Evolutionary conservation across 1,140 invertebrate species (phyloP), one percentile per base, ranked within the genome.

Genomic region (Macrobrachium nipponense): DNA sequence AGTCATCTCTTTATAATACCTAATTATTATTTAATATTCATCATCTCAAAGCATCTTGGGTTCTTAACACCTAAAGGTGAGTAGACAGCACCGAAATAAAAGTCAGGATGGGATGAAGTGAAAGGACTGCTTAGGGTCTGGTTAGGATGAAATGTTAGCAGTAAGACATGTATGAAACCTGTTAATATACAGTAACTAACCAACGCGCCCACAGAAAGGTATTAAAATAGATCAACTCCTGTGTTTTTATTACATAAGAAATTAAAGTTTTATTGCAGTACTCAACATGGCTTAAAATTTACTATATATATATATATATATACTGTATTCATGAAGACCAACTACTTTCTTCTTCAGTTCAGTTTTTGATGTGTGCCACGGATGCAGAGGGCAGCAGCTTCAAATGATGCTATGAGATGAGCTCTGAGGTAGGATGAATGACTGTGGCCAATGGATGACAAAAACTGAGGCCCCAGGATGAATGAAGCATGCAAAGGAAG

Each of bases 11-110:
- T 70, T 80, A 80, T 86, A 80, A 23, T 72, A 86, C 68, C 73
- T 86, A 86, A 73, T 86, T 80, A 73, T 86, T 80, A 36, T 36
- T 36, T 36, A 51, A 51, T 51, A 51, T 51, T 51, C 51, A 86
- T 80, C 83, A 86, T 86, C 77, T 86, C 84, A 83, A 72, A 86
- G 68, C 70, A 80, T 79, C 77, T 86, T 73, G 66, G 84, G 77
- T 80, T 86, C 76, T 78, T 86, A 86, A 72, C 66, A 86, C 68
- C 68, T 80, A 86, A 36, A 51, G 76, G 83, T 86, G 77, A 75
- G 51, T 51, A 51, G 84, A 86, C 84, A 86, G 84, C 84, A 86
- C 84, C 84, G 70, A 80, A 80, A 86, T 80, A 80, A 80, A 86
- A 80, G 27, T 51, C 59, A 61, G 20, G 51, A 51, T 43, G 82